phyloP scores from a whole-genome alignment of 2,888 invertebrate genomes.

The Uloborus plumipes region DNA sequence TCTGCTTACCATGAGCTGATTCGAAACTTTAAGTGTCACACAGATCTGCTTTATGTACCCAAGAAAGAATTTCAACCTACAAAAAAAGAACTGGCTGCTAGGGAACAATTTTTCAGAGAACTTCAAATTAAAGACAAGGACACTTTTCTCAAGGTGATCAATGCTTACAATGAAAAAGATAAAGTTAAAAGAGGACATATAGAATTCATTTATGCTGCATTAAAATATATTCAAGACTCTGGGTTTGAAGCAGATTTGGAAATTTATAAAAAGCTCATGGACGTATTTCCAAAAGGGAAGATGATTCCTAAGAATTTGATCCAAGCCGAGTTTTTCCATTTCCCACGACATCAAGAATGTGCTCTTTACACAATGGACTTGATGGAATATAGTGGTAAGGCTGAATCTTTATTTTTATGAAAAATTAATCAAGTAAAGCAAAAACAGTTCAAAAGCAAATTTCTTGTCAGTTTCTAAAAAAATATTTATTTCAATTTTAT shows the following conservation, averaged over 20 bases:
- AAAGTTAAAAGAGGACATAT: slow-evolving; percentile 86
- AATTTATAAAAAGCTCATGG: slow-evolving; percentile 86
- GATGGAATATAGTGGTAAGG: slow-evolving; percentile 91
- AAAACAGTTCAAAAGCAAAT: too few relatives aligned
- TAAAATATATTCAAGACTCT: slow-evolving; percentile 89
- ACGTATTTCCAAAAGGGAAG: slow-evolving; percentile 89
- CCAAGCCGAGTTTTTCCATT: slow-evolving; percentile 92
- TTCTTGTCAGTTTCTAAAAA: too few relatives aligned
- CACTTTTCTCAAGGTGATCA: slow-evolving; percentile 81
- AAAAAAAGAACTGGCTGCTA: slow-evolving; percentile 20
- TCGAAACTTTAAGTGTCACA: too few relatives aligned
- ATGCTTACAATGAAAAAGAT: slow-evolving; percentile 80
- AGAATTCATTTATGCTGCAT: slow-evolving; percentile 92
- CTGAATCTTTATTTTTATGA: background rate
- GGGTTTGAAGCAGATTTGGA: slow-evolving; percentile 74
- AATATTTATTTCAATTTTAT: too few relatives aligned
- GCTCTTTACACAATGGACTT: slow-evolving; percentile 89
- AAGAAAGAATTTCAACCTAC: slow-evolving; percentile 22
- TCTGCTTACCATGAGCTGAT: too few relatives aligned
- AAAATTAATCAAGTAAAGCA: too few relatives aligned
- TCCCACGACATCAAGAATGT: slow-evolving; percentile 95
- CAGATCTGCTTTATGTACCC: too few relatives aligned
- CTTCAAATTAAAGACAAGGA: slow-evolving; percentile 72
- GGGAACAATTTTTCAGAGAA: slow-evolving; percentile 22
- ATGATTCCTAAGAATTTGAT: slow-evolving; percentile 86